phyloP scores from a whole-genome alignment of 2,888 invertebrate species.

The Branchellion lobata region DNA sequence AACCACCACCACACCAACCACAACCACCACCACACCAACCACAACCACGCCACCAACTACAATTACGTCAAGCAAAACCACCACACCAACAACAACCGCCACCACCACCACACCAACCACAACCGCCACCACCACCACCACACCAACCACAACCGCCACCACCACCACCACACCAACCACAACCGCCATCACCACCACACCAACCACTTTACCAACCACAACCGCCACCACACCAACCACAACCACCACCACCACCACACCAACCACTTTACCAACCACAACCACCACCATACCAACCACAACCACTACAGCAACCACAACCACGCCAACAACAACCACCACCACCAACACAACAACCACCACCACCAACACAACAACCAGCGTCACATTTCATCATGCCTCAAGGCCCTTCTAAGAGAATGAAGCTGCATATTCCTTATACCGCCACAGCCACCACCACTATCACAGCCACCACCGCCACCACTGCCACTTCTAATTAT shows the following conservation, averaged over 20 bases:
- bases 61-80: too few species aligned
- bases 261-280: neutral
- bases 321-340: neutral
- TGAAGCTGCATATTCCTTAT: too few species aligned
- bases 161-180: neutral
- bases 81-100: too few species aligned
- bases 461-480: neutral
- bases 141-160: neutral
- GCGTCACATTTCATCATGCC: neutral
- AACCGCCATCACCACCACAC: neutral
- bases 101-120: neutral
- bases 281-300: neutral
- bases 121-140: neutral
- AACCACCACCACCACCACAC: neutral
- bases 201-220: too few species aligned
- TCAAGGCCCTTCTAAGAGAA: too few species aligned
- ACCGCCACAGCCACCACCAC: conserved; percentile 1
- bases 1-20: neutral
- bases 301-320: neutral
- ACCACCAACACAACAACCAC: neutral
- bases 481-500: neutral
- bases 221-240: neutral
- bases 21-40: neutral
- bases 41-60: neutral
- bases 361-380: neutral